Percentiles rank a stretch among this genome's conserved stretches.
Conservation (phyloP, 2,797 vertebrate genomes). For the Micromesistius poutassou region DNA sequence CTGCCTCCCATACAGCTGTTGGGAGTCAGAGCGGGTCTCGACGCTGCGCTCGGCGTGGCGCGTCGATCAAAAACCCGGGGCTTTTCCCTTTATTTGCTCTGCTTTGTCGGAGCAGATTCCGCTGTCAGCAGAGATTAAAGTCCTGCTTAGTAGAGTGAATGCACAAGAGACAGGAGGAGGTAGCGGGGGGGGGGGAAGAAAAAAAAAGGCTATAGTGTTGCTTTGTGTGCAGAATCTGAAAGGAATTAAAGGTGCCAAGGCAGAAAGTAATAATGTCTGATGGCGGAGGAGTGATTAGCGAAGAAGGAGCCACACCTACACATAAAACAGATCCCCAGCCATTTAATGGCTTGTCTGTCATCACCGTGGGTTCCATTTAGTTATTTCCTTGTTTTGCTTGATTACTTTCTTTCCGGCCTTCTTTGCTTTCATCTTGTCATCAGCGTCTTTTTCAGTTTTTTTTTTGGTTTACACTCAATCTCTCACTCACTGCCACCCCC, state of each 20-base stretch:
- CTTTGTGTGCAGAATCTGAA: constrained; percentile 71
- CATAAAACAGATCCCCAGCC: constrained; percentile 32
- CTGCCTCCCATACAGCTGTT: neutral
- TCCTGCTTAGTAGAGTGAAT: constrained; percentile 58
- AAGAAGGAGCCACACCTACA: constrained; percentile 44
- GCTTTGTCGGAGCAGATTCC: constrained; percentile 50
- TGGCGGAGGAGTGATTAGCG: constrained; percentile 52
- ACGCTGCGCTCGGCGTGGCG: constrained; percentile 29
- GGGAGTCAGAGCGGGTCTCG: constrained; percentile 7
- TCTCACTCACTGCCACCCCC: neutral
- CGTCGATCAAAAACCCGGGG: constrained; percentile 46
- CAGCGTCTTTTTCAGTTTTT: constrained; percentile 20
- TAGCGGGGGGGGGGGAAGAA: neutral
- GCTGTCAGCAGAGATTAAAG: constrained; percentile 57
- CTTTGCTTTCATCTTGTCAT: constrained; percentile 30
- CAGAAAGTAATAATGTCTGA: constrained; percentile 49
- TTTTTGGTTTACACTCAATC: constrained; percentile 7
- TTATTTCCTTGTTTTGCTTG: neutral
- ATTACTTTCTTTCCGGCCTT: constrained; percentile 27
- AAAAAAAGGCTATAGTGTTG: constrained; percentile 53
- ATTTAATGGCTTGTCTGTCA: neutral
- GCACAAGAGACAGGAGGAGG: constrained; percentile 23
- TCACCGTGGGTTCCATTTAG: neutral
- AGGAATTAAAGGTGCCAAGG: constrained; percentile 39
- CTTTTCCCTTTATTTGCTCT: constrained; percentile 44